Evolutionary conservation across 2,113 vertebrate genomes (phyloP).

Genomic region (Herpailurus yagouaroundi): DNA sequence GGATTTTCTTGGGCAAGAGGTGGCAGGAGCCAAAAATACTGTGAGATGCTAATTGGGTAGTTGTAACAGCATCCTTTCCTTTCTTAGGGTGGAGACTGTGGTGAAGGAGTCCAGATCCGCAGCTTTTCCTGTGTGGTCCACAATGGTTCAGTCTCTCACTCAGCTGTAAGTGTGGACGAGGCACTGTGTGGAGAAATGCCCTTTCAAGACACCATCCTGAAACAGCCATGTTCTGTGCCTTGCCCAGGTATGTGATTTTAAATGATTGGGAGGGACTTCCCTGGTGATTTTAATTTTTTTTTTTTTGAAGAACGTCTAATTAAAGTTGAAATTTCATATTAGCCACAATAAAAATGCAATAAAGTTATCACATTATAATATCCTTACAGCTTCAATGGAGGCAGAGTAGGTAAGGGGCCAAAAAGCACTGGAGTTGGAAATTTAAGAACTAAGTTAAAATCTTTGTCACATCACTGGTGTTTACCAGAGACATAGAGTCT

Average conservation of each 20-base stretch:
- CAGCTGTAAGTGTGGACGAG: conserved; percentile 81
- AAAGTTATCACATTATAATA: background rate
- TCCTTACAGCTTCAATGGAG: background rate
- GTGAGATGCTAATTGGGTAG: background rate
- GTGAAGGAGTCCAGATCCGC: conserved; percentile 92
- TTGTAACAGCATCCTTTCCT: conserved; percentile 59
- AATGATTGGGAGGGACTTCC: background rate
- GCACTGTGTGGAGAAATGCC: conserved; percentile 88
- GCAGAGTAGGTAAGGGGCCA: background rate
- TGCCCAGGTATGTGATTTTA: conserved; percentile 90
- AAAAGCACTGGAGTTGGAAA: background rate
- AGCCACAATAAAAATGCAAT: background rate
- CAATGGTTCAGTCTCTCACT: conserved; percentile 83
- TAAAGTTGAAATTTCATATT: background rate
- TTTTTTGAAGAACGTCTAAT: background rate
- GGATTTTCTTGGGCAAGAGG: background rate
- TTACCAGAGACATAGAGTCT: background rate
- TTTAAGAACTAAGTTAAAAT: background rate
- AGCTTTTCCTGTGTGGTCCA: conserved; percentile 91
- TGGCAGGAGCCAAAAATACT: background rate
- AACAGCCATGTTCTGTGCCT: conserved; percentile 92
- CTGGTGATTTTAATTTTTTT: background rate
- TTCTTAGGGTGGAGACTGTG: conserved; percentile 93
- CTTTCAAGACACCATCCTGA: conserved; percentile 83
- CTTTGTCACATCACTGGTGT: background rate